A percentile compares a stretch with the other conserved stretches of the same genome.
Conservation (phyloP, 2,888 invertebrate genomes). For the Conistra vaccinii region DNA sequence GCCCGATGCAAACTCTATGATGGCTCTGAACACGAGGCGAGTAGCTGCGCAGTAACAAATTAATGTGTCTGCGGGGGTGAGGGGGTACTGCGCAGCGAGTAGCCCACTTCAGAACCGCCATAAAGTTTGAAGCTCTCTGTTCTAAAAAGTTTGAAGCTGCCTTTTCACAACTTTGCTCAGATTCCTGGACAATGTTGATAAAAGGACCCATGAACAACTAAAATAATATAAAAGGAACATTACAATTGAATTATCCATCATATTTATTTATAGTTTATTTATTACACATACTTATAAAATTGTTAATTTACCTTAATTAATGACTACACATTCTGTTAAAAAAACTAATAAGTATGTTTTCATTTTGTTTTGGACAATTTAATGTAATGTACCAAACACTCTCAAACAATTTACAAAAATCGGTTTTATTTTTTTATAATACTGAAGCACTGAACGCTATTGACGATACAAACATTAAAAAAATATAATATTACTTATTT, state of each 20-base stretch:
- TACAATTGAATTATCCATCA: conserved; percentile 23
- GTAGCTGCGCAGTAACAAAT: neutral
- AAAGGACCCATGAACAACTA: conserved; percentile 5
- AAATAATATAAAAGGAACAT: conserved; percentile 52
- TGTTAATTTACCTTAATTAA: conserved; percentile 49
- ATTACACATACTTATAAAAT: conserved; percentile 49
- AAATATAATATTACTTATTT: conserved; percentile 40
- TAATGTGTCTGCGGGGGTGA: too few relatives aligned
- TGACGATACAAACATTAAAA: conserved; percentile 29
- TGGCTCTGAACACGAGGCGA: neutral
- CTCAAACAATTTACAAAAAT: conserved; percentile 15
- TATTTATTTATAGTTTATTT: conserved; percentile 22
- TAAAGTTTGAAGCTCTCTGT: neutral
- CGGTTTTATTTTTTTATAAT: conserved; percentile 39
- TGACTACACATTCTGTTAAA: conserved; percentile 49
- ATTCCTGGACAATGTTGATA: conserved; percentile 9
- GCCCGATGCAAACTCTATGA: neutral
- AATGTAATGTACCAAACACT: conserved; percentile 26
- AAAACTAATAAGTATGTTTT: conserved; percentile 25
- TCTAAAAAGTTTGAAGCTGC: too few relatives aligned
- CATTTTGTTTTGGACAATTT: conserved; percentile 1
- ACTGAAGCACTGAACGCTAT: conserved; percentile 40
- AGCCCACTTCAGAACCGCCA: neutral
- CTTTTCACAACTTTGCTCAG: neutral
- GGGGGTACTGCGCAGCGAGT: neutral